Evolutionary conservation across 2,888 invertebrate genomes (phyloP), one percentile per base, ranked within the genome.

Genomic region (Drosophila cognata): DNA sequence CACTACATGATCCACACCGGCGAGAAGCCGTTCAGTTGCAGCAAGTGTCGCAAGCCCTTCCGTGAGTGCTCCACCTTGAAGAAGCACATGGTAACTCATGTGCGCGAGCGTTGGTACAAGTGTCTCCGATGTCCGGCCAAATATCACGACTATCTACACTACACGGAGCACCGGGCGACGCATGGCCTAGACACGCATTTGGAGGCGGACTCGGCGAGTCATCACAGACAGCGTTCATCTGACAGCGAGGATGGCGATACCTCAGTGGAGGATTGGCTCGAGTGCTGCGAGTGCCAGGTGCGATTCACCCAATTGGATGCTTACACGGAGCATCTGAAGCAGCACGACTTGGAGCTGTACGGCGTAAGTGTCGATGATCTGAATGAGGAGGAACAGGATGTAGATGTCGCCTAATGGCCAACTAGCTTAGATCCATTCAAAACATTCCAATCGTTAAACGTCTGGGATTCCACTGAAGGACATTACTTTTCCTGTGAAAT

Each of bases 1-100:
- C 93, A 93, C 69, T 92, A 92, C 58, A 93, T 93, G 93, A 93
- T 93, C 28, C 93, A 93, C 66, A 93, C 93, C 0, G 93, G 92
- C 5, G 93, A 93, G 61, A 93, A 93, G 59, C 93, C 93, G 0
- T 93, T 92, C 67, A 91, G 89, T 63, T 93, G 93, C 74, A 84
- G 79, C 59, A 90, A 91, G 43, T 93, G 93, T 66, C 91, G 91
- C 41, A 92, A 92, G 73, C 91, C 92, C 0, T 93, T 93, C 55
- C 91, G 93, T 1, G 93, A 93, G 70, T 91, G 92, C 70, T 92
- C 92, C 11, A 93, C 93, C 0, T 79, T 93, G 0, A 93, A 92
- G 67, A 93, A 93, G 60, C 93, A 93, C 48, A 91, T 92, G 91
- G 89, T 92, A 4, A 93, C 93, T 0, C 93, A 93, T 74, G 84